phyloP scores from a whole-genome alignment of 2,113 vertebrate genomes.

The Microcebus lehilahytsara region DNA sequence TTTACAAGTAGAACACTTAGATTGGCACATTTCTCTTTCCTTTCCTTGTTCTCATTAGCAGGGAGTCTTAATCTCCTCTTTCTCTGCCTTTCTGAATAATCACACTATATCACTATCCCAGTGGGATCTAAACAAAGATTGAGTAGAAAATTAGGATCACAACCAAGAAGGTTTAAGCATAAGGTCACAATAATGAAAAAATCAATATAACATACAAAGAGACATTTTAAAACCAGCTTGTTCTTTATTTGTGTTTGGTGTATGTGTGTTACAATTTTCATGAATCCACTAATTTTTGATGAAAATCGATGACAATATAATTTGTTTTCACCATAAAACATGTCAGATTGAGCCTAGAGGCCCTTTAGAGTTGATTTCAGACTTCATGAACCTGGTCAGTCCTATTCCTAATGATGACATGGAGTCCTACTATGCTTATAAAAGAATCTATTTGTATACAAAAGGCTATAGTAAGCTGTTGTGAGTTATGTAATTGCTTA shows the following conservation, averaged over 20 bases:
- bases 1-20: conserved; percentile 61
- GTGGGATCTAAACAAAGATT: conserved; percentile 76
- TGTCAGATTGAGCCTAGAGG: background rate
- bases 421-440: background rate
- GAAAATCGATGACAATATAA: background rate
- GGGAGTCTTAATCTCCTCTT: conserved; percentile 71
- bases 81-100: conserved; percentile 77
- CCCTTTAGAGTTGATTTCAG: background rate
- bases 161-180: conserved; percentile 65
- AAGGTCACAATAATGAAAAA: conserved; percentile 74
- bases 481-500: background rate
- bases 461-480: background rate
- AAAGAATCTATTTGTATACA: background rate
- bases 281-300: background rate
- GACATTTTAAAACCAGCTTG: conserved; percentile 47
- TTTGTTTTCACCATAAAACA: background rate
- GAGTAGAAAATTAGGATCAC: conserved; percentile 80
- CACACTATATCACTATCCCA: conserved; percentile 75
- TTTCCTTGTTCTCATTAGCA: conserved; percentile 77
- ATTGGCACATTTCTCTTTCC: conserved; percentile 69
- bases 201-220: conserved; percentile 67
- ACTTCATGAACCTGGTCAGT: background rate
- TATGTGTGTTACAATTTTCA: conserved; percentile 63
- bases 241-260: conserved; percentile 53
- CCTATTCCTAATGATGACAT: background rate